A percentile compares a stretch with the other conserved stretches of the same genome.
These are phyloP conservation scores for Pristionchus arcanus DNA, from an alignment of 2,888 invertebrate genomes.

Conservation along the genomic window DNA sequence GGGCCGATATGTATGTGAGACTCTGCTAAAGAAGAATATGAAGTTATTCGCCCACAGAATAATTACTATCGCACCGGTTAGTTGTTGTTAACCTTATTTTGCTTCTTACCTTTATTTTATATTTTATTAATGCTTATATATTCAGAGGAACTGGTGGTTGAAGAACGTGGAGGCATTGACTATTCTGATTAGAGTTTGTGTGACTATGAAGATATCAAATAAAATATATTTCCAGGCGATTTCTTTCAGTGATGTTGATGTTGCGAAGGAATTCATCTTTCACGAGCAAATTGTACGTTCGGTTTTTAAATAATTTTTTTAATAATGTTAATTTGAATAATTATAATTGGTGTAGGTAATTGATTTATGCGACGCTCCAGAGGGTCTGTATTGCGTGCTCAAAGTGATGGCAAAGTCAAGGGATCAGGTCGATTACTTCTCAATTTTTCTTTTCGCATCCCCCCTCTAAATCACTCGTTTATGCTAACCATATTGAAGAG, in stretches of 20 bases:
- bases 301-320: neutral
- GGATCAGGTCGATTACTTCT: neutral
- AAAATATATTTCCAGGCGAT: neutral
- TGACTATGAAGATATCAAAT: no score
- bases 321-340: neutral
- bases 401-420: neutral
- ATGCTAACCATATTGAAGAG: no score
- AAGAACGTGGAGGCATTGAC: neutral
- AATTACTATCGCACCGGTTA: neutral
- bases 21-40: neutral
- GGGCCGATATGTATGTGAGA: slow-evolving; percentile 3
- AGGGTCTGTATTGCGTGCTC: slow-evolving; percentile 24
- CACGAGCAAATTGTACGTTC: neutral
- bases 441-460: no score
- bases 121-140: neutral
- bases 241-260: neutral
- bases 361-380: neutral
- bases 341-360: neutral
- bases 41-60: neutral
- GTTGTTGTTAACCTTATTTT: neutral
- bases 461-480: no score
- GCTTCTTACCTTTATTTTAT: neutral
- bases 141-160: slow-evolving; percentile 41
- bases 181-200: slow-evolving; percentile 24
- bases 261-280: neutral